phyloP scores from a whole-genome alignment of 2,888 invertebrate genomes.

The Lamellibrachia columna region DNA sequence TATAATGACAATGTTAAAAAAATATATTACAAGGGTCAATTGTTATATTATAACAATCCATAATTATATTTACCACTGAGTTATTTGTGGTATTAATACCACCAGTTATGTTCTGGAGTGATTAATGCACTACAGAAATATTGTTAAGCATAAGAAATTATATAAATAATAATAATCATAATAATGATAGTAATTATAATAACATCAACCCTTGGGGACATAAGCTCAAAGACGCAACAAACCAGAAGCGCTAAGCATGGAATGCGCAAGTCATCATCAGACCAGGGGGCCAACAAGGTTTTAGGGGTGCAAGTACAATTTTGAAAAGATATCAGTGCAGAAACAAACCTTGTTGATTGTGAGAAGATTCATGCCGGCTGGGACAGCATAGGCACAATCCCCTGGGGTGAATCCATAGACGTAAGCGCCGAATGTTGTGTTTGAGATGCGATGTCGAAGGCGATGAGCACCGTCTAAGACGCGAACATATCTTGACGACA shows the following conservation, averaged over 20 bases:
- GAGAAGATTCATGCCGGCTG: constrained; percentile 29
- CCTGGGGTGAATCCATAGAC: constrained; percentile 28
- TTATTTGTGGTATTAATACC: too few relatives aligned
- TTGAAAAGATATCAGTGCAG: background rate
- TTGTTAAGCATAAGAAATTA: too few relatives aligned
- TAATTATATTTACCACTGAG: too few relatives aligned
- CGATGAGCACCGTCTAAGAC: background rate
- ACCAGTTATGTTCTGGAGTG: too few relatives aligned
- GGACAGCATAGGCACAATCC: constrained; percentile 33
- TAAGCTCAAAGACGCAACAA: background rate
- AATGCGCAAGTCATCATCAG: background rate
- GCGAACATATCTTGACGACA: background rate
- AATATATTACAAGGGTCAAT: too few relatives aligned
- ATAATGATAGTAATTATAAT: background rate
- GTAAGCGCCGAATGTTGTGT: constrained; percentile 32
- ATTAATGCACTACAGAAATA: too few relatives aligned
- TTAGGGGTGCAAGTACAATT: too few relatives aligned
- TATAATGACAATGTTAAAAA: too few relatives aligned
- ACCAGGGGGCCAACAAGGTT: background rate
- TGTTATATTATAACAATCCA: too few relatives aligned
- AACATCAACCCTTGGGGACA: background rate
- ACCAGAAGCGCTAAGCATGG: background rate
- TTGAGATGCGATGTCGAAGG: background rate
- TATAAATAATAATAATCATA: background rate
- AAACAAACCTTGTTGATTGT: background rate